These are phyloP conservation scores for Amphiprion clarkii DNA, from an alignment of 2,797 vertebrate species.

Conservation along the genomic window DNA sequence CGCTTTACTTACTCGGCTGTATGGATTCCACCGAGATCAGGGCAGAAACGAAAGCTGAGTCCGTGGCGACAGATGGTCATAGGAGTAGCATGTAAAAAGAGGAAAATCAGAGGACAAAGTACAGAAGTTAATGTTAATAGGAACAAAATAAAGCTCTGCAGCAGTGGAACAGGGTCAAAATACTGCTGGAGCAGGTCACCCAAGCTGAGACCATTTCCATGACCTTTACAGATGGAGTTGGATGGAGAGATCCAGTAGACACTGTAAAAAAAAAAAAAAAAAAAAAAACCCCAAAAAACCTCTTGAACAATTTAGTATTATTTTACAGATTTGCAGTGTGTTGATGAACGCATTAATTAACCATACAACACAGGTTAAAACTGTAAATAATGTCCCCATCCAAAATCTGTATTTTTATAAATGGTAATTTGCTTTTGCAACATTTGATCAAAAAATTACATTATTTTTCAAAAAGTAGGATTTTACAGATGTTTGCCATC, in stretches of 20 bases:
- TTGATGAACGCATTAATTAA: too few species aligned
- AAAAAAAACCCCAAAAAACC: too few species aligned
- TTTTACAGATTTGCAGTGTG: too few species aligned
- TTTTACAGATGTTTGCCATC: too few species aligned
- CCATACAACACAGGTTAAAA: too few species aligned
- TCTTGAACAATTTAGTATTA: too few species aligned
- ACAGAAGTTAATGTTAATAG: slow-evolving; percentile 10
- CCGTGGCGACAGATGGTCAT: slow-evolving; percentile 16
- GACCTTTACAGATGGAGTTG: neutral
- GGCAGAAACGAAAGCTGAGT: neutral
- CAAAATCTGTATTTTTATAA: too few species aligned
- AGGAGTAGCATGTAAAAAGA: slow-evolving; percentile 12
- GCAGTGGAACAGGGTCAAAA: slow-evolving; percentile 1
- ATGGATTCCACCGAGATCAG: neutral
- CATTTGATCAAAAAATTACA: too few species aligned
- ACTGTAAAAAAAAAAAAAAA: too few species aligned
- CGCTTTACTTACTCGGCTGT: neutral
- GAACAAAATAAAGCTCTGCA: neutral
- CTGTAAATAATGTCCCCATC: too few species aligned
- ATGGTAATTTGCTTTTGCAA: too few species aligned
- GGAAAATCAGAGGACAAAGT: slow-evolving; percentile 16
- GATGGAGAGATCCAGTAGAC: neutral
- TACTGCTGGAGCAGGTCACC: neutral
- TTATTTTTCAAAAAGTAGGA: too few species aligned
- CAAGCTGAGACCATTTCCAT: neutral